phyloP scores from a whole-genome alignment of 2,797 vertebrate species.

The Acanthornis magna region DNA sequence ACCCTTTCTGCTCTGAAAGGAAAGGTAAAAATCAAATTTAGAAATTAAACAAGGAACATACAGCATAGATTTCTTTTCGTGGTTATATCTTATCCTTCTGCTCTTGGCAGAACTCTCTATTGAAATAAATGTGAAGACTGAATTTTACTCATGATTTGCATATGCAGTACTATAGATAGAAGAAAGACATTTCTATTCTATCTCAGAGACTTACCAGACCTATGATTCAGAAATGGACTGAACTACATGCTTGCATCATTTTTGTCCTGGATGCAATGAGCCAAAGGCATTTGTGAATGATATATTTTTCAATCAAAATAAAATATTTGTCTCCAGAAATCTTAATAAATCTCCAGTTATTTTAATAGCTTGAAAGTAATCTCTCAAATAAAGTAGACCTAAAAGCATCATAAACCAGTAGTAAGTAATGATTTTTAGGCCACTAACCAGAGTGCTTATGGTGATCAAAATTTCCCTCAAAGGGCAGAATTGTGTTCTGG shows the following conservation, averaged over 20 bases:
- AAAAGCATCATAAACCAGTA: background rate
- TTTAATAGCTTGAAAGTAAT: background rate
- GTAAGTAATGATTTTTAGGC: background rate
- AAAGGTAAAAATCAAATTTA: background rate
- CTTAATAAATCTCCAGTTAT: background rate
- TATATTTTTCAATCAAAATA: background rate
- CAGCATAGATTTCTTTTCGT: background rate
- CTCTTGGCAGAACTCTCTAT: background rate
- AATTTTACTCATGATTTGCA: background rate
- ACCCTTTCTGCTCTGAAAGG: background rate
- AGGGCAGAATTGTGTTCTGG: background rate
- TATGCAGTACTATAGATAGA: background rate
- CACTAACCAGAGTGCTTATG: background rate
- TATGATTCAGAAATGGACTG: background rate
- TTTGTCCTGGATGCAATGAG: background rate
- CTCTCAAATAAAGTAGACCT: background rate
- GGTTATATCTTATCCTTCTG: background rate
- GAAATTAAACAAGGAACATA: background rate
- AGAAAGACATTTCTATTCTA: background rate
- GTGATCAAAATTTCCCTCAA: background rate
- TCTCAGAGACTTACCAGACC: background rate
- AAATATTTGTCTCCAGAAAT: background rate
- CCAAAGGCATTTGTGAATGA: background rate
- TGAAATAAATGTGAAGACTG: background rate
- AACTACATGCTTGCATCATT: accelerated